Evolutionary conservation across 2,888 invertebrate genomes (phyloP), one percentile per base, ranked within the genome.

Genomic region (Fragum fragum): DNA sequence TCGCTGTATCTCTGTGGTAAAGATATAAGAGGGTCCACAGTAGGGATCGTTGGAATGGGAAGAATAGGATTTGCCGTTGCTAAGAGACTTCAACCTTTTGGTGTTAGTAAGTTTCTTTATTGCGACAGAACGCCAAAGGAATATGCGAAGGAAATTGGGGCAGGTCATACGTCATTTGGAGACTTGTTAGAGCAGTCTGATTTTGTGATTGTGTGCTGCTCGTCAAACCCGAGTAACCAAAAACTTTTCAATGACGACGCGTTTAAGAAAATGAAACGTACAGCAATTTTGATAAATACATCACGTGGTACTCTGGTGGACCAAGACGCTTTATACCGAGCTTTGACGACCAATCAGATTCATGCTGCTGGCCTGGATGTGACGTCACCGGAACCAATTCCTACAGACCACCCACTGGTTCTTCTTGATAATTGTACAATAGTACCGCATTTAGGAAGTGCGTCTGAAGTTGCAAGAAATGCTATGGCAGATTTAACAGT

Each of bases 1-100:
- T 98, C 98, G 0, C 95, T 96, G 79, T 98, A 97, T 97, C 97
- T 98, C 97, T 97, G 97, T 82, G 99, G 99, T 0, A 97, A 96
- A 23, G 97, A 97, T 0, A 95, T 99, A 0, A 96, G 96, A 9
- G 96, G 96, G n/a, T 96, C 97, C 1, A 97, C 97, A 0, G 96
- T 98, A 0, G 94, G 94, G 16, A 92, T 95, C 75, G 92, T 94
- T 26, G 95, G 95, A 6, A 78, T 94, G 42, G 95, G 95, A 18
- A 87, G 94, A 21, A 95, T 95, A 23, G 93, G 92, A 0, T 96
- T 96, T 89, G 97, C 97, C 81, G 97, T 98, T 14, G 97, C 97
- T 0, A 95, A 96, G 88, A 95, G 97, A 76, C 95, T 98, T 2
- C 96, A 96, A 84, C 95, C 97, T 0, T 98, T 99, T 90, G 96